phyloP scores from a whole-genome alignment of 1,140 invertebrate species.

The Magallana gigas region DNA sequence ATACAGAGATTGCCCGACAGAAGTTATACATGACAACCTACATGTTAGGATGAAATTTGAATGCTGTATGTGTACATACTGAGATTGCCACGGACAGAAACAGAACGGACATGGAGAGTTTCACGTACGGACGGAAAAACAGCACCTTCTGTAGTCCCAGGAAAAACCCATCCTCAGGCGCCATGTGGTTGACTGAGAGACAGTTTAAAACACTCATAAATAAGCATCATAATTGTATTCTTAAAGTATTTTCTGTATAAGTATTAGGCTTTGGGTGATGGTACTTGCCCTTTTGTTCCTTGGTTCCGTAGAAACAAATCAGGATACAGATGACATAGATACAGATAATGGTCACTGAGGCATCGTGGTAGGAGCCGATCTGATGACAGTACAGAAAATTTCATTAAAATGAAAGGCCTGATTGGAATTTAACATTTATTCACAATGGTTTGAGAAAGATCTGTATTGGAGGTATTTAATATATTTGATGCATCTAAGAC shows the following conservation, averaged over 20 bases:
- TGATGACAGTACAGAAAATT: constrained; percentile 47
- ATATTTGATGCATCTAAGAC: no score
- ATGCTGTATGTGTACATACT: constrained; percentile 58
- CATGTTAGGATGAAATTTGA: no score
- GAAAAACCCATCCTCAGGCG: constrained; percentile 61
- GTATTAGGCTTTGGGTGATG: not conserved
- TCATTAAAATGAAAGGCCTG: not conserved
- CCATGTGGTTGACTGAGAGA: constrained; percentile 2
- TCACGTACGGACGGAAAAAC: constrained; percentile 71
- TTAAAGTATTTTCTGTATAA: no score
- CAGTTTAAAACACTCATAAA: not conserved
- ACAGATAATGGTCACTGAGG: constrained; percentile 66
- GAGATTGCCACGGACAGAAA: constrained; percentile 73
- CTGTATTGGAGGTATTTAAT: no score
- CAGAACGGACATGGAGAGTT: constrained; percentile 72
- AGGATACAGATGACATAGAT: constrained; percentile 70
- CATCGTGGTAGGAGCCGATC: constrained; percentile 71
- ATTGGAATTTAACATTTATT: no score
- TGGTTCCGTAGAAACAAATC: constrained; percentile 72
- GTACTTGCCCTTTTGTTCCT: constrained; percentile 69
- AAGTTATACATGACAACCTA: no score
- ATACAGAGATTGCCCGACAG: no score
- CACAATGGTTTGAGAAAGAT: no score
- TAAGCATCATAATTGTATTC: no score
- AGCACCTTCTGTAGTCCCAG: constrained; percentile 69